These are phyloP conservation scores for Nowickia ferox DNA, from an alignment of 2,888 invertebrate genomes.

Conservation along the genomic window DNA sequence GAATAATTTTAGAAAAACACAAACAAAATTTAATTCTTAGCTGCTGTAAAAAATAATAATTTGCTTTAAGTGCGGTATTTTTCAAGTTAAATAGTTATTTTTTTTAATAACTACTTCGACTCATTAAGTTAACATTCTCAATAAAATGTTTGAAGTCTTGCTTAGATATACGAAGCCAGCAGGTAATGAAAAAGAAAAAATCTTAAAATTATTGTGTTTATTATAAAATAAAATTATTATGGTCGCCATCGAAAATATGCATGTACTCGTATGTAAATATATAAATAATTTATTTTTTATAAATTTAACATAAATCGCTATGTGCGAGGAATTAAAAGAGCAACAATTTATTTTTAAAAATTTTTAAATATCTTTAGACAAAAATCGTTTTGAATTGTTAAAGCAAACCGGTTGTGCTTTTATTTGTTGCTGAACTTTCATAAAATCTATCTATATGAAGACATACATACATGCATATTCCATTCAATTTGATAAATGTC, in stretches of 20 bases:
- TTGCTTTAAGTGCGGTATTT: conserved; percentile 27
- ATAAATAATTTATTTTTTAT: conserved; percentile 5
- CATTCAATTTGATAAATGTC: background rate
- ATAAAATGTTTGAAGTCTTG: conserved; percentile 46
- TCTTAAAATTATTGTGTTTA: background rate
- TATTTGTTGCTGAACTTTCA: background rate
- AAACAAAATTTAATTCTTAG: conserved; percentile 9
- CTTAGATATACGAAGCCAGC: background rate
- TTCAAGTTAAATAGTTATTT: conserved; percentile 3
- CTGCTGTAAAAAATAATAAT: conserved; percentile 24
- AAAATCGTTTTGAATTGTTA: background rate
- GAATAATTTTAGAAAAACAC: conserved; percentile 5
- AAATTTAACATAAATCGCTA: background rate
- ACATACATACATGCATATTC: background rate
- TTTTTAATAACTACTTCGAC: conserved; percentile 6
- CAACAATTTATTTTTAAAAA: background rate
- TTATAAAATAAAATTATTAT: background rate
- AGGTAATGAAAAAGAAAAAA: background rate
- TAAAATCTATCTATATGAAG: background rate
- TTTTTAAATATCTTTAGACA: background rate
- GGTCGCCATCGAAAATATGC: background rate
- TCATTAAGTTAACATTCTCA: conserved; percentile 36
- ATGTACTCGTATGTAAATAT: no score
- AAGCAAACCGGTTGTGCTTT: background rate
- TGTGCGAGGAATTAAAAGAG: background rate